A percentile compares a stretch with the other conserved stretches of the same genome.
These are phyloP conservation scores for Peromyscus leucopus DNA, from an alignment of 2,113 vertebrate genomes.

Conservation along the genomic window DNA sequence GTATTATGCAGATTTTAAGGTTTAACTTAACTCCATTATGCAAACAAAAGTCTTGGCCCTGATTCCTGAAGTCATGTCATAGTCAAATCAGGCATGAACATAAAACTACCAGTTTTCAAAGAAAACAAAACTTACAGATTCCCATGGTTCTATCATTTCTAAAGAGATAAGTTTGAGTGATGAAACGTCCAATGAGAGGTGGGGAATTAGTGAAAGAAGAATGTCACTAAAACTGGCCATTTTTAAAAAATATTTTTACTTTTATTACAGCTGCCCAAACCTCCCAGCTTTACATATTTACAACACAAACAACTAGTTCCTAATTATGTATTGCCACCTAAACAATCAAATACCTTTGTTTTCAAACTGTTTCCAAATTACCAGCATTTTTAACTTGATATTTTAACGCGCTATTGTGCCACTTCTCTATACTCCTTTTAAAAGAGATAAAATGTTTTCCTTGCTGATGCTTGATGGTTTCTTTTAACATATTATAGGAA, in stretches of 20 bases:
- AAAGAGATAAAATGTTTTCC: not conserved
- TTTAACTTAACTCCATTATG: not conserved
- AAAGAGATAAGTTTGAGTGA: not conserved
- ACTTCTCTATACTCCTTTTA: not conserved
- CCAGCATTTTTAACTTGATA: not conserved
- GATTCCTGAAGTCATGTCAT: not conserved
- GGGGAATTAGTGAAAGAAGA: not conserved
- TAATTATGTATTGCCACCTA: not conserved
- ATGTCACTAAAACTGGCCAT: not conserved
- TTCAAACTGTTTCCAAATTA: not conserved
- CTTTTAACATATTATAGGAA: too few species aligned
- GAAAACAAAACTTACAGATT: not conserved
- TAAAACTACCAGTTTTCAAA: not conserved
- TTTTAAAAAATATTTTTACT: not conserved
- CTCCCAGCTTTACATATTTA: not conserved
- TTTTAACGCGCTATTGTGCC: not conserved
- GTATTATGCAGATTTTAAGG: not conserved
- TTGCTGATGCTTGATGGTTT: conserved; percentile 19
- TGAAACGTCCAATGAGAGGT: not conserved
- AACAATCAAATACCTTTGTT: not conserved
- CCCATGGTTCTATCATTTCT: not conserved
- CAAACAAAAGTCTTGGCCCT: not conserved
- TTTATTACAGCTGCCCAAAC: not conserved
- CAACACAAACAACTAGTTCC: not conserved
- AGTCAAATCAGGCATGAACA: not conserved